Percentiles rank a stretch among this genome's conserved stretches.
phyloP scores from a whole-genome alignment of 1,140 invertebrate species.

The Drosophila dunni region DNA sequence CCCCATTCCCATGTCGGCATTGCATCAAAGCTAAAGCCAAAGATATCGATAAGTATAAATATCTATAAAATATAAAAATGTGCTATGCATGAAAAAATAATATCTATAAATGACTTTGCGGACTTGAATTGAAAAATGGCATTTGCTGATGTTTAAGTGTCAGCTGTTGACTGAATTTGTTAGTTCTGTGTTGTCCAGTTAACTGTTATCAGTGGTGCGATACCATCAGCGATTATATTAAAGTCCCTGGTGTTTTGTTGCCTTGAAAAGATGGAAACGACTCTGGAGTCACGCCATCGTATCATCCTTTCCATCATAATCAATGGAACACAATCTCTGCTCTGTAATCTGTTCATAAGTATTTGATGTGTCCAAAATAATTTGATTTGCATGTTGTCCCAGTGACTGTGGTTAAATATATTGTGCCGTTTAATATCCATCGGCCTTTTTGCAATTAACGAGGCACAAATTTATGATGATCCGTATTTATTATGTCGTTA shows the following conservation, averaged over 20 bases:
- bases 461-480: neutral
- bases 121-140: neutral
- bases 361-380: constrained; percentile 77
- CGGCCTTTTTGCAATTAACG: constrained; percentile 27
- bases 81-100: neutral
- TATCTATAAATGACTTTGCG: constrained; percentile 14
- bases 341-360: constrained; percentile 70
- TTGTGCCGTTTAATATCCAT: neutral
- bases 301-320: constrained; percentile 1
- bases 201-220: constrained; percentile 57
- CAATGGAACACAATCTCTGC: constrained; percentile 38
- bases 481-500: constrained; percentile 24
- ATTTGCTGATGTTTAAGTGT: constrained; percentile 14
- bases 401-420: constrained; percentile 19
- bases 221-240: constrained; percentile 63
- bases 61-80: constrained; percentile 4
- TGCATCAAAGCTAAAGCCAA: constrained; percentile 7
- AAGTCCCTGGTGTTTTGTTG: constrained; percentile 24
- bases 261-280: neutral
- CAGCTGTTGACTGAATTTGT: constrained; percentile 18
- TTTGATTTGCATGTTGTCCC: constrained; percentile 70
- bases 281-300: no score
- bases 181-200: constrained; percentile 27
- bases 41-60: constrained; percentile 18
- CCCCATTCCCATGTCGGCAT: neutral